Evolutionary conservation across 2,113 vertebrate genomes (phyloP).

Genomic region (Elephantulus edwardii): DNA sequence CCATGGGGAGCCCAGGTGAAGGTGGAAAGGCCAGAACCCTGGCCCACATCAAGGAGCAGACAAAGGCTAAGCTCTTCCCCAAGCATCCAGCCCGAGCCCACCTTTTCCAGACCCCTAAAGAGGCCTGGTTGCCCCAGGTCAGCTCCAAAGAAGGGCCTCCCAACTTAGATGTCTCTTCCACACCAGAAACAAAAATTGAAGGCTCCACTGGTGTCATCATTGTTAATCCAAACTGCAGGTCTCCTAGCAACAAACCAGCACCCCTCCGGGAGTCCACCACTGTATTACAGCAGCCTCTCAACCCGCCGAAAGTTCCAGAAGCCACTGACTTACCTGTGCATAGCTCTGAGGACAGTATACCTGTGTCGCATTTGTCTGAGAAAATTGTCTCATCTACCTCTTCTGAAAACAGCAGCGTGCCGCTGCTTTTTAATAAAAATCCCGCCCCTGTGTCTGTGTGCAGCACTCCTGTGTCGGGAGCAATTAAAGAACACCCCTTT

Average conservation of each 20-base stretch:
- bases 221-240: constrained; percentile 89
- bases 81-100: constrained; percentile 88
- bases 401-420: constrained; percentile 86
- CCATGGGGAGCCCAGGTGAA: constrained; percentile 86
- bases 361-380: constrained; percentile 85
- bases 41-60: constrained; percentile 90
- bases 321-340: constrained; percentile 83
- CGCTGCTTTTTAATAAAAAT: constrained; percentile 87
- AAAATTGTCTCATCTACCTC: constrained; percentile 89
- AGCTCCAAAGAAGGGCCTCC: constrained; percentile 83
- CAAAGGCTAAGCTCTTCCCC: constrained; percentile 89
- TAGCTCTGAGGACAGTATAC: constrained; percentile 83
- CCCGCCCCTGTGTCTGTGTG: constrained; percentile 84
- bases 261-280: constrained; percentile 83
- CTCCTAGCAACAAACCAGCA: constrained; percentile 86
- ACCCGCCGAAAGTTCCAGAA: constrained; percentile 81
- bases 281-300: constrained; percentile 82
- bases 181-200: constrained; percentile 85
- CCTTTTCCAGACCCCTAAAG: constrained; percentile 85
- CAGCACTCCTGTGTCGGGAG: constrained; percentile 85
- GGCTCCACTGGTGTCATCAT: constrained; percentile 89
- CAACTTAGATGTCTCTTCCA: constrained; percentile 78
- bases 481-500: constrained; percentile 87
- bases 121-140: constrained; percentile 78
- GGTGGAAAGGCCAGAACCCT: constrained; percentile 87